These are phyloP conservation scores for Zootoca vivipara DNA, from an alignment of 2,113 vertebrate species.

Conservation along the genomic window DNA sequence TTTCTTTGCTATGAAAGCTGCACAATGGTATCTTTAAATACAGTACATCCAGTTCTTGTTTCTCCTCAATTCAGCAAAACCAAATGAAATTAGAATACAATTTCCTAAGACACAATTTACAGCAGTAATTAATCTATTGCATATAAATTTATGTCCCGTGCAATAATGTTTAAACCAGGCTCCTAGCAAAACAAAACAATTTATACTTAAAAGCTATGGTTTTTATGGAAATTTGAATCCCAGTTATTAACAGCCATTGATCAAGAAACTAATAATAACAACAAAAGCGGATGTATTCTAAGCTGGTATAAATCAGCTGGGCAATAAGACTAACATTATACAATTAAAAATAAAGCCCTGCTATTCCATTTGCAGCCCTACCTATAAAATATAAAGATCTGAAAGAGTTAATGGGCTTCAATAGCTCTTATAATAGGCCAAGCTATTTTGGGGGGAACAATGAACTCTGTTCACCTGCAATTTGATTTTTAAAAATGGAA, in stretches of 20 bases:
- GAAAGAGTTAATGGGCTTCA: conserved; percentile 33
- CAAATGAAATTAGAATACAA: not conserved
- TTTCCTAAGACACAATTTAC: not conserved
- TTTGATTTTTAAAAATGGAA: not conserved
- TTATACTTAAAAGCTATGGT: not conserved
- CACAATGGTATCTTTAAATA: not conserved
- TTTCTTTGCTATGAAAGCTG: not conserved
- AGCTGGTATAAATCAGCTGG: conserved; percentile 9
- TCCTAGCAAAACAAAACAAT: not conserved
- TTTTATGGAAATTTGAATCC: conserved; percentile 2
- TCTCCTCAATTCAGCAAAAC: not conserved
- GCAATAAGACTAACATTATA: not conserved
- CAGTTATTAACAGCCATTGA: conserved; percentile 15
- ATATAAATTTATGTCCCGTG: conserved; percentile 6
- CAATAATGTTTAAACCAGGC: not conserved
- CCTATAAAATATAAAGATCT: conserved; percentile 20
- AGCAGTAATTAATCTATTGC: not conserved
- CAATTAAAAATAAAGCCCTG: not conserved
- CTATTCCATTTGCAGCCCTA: not conserved
- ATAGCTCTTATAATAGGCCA: not conserved
- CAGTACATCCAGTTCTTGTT: not conserved
- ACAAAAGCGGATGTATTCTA: not conserved
- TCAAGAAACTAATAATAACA: not conserved
- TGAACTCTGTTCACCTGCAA: not conserved
- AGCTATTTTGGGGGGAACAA: conserved; percentile 15